Conservation (phyloP, 2,888 invertebrate genomes). For the Subacronicta megacephala region DNA sequence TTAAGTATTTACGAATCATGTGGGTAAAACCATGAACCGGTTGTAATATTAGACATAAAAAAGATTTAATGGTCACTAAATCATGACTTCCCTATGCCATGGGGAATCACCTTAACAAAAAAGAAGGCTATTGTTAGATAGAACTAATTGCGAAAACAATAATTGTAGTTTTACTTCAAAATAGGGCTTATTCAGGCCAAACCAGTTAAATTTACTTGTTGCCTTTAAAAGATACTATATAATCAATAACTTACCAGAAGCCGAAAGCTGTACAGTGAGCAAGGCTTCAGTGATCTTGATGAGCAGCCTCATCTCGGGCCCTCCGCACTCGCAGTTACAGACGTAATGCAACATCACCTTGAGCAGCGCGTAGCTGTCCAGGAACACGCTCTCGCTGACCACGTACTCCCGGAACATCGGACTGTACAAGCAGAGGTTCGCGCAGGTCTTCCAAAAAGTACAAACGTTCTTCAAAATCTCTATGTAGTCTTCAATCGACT, state of each 20-base stretch:
- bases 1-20: no score
- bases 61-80: no score
- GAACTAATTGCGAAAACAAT: no score
- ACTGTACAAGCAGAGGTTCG: conserved; percentile 87
- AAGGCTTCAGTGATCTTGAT: conserved; percentile 81
- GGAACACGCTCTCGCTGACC: conserved; percentile 74
- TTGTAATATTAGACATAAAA: no score
- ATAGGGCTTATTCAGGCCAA: no score
- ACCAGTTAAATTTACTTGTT: no score
- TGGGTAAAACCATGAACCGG: no score
- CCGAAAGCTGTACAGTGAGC: conserved; percentile 82
- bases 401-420: conserved; percentile 86
- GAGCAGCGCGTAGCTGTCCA: conserved; percentile 78
- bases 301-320: conserved; percentile 70
- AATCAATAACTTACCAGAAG: conserved; percentile 75
- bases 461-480: conserved; percentile 79
- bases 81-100: no score
- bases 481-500: conserved; percentile 65
- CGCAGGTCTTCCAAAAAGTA: conserved; percentile 87
- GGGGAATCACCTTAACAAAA: no score
- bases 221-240: background rate
- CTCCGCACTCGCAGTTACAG: conserved; percentile 60
- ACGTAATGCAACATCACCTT: conserved; percentile 73
- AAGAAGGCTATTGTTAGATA: no score
- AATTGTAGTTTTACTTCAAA: no score